Base-by-base conservation (phyloP, 2,113 vertebrate genomes). In the Trogon melanurus region DNA sequence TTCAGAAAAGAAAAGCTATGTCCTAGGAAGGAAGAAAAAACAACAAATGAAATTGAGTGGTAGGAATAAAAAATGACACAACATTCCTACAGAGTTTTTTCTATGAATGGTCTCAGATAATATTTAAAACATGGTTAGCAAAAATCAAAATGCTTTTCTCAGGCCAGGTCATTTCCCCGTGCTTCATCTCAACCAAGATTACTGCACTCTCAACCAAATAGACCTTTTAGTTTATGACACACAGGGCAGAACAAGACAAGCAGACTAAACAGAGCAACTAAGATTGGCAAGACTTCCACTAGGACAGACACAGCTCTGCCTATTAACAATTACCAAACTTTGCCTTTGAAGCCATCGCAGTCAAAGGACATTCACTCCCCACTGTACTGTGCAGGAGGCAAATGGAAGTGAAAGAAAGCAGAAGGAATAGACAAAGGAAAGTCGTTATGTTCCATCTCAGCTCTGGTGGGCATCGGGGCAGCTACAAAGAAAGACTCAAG, bases 71-170 rank as follows among this genome's bases (percentile, higher is more conserved):
- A 72, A 66, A 22, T 6, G 9, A 19, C 58, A 91, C n/a, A 50
- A 11, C 15, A 30, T 20, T 45, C 20, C 45, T 5, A 2, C 18
- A 18, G 14, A 44, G 41, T 41, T 76, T 88, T 88, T 88, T 47
- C 62, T 62, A 6, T 1, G 0, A 83, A 80, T 2, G 0, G 38
- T 20, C 27, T 44, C 53, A 81, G 70, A 34, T 66, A 83, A 66
- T 38, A 58, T 22, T 70, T 36, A 58, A 66, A 45, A 58, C 1
- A 1, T 2, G 4, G 34, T 47, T 16, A 53, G 25, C 23, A 54
- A 66, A 73, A 93, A 70, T 25, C 38, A 92, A 79, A 88, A 80
- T n/a, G 4, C 14, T 95, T 88, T 92, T 26, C 56, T 80, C 44
- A 86, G 44, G 25, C 36, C 30, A 36, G 44, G 58, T 45, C 17